Conservation (phyloP, 2,113 vertebrate genomes). For the human region GRCh38 chr6:63918501-63919000, state of each 20-base stretch:
- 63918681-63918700: not conserved
- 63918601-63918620: not conserved
- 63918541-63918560: not conserved
- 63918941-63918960: not conserved
- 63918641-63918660: not conserved
- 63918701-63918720: not conserved
- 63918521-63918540: not conserved
- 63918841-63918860: not conserved
- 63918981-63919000: not conserved
- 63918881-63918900: not conserved
- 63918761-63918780: not conserved
- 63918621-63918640: not conserved
- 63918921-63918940: not conserved
- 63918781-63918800: not conserved
- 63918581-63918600: not conserved
- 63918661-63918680: not conserved
- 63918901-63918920: not conserved
- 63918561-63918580: not conserved
- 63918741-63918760: not conserved
- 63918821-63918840: conserved; percentile 41
- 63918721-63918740: conserved; percentile 16
- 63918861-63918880: conserved; percentile 18
- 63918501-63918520: not conserved
- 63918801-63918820: not conserved
- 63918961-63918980: no score